phyloP scores from a whole-genome alignment of 2,113 vertebrate species.

The Elaphurus davidianus region DNA sequence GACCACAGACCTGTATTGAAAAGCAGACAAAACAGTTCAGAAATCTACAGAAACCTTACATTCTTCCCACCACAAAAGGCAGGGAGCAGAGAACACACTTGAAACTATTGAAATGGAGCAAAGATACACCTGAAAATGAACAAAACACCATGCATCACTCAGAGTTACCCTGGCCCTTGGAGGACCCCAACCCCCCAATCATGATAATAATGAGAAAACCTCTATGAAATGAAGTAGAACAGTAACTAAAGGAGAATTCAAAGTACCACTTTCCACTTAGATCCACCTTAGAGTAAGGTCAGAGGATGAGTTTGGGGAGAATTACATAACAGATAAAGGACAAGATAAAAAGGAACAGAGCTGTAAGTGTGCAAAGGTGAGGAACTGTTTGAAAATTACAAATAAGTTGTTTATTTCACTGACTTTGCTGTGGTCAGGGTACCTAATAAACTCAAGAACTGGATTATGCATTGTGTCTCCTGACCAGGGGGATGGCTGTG shows the following conservation, averaged over 20 bases:
- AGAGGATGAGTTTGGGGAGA: neutral
- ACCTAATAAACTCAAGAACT: neutral
- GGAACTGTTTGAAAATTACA: neutral
- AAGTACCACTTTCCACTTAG: neutral
- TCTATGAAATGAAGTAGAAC: neutral
- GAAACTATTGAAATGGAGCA: neutral
- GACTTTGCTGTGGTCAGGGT: neutral
- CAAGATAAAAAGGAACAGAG: neutral
- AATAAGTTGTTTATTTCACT: neutral
- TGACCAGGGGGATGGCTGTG: neutral
- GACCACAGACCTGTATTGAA: neutral
- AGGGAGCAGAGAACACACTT: neutral
- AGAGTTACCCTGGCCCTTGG: neutral
- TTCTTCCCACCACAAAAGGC: neutral
- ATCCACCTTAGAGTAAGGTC: neutral
- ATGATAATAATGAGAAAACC: neutral
- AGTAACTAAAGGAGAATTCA: neutral
- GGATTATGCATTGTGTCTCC: too few species aligned
- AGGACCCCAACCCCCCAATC: rapidly evolving
- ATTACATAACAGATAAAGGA: neutral
- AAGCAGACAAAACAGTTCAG: neutral
- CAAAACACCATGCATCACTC: neutral
- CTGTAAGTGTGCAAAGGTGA: neutral
- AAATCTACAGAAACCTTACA: neutral
- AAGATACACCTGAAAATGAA: neutral